Evolutionary conservation across 2,888 invertebrate species (phyloP).

Genomic region (Lepidochrysops patricia): DNA sequence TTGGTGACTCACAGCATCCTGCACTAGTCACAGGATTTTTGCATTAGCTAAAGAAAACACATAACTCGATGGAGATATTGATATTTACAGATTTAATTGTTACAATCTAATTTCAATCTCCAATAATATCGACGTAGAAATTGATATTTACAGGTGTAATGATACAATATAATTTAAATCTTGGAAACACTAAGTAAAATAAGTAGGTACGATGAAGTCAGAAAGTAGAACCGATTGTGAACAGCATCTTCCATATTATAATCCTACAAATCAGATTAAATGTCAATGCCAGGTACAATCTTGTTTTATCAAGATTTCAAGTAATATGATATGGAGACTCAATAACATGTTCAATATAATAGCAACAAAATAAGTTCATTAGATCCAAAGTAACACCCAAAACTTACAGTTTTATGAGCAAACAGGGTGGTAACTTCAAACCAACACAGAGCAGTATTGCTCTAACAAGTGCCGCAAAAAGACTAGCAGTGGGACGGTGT

Average conservation of each 20-base stretch:
- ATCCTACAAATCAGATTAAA: too few species aligned
- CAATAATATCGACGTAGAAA: not conserved
- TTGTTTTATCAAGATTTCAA: too few species aligned
- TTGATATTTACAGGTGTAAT: too few species aligned
- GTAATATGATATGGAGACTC: too few species aligned
- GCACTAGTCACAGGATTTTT: conserved; percentile 6
- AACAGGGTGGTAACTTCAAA: not conserved
- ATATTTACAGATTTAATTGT: not conserved
- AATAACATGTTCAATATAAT: too few species aligned
- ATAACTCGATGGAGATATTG: not conserved
- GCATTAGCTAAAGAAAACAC: conserved; percentile 1
- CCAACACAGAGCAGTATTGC: not conserved
- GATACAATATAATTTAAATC: too few species aligned
- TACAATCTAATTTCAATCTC: not conserved
- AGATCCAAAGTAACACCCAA: too few species aligned
- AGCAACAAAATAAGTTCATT: too few species aligned
- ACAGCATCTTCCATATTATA: too few species aligned
- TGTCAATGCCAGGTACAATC: too few species aligned
- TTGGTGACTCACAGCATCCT: conserved; percentile 24
- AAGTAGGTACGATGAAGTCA: not conserved
- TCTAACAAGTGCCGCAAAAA: not conserved
- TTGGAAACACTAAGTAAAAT: not conserved
- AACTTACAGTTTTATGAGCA: not conserved
- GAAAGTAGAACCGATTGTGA: not conserved
- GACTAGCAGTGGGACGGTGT: not conserved